Percentiles rank a stretch among this genome's conserved stretches.
Evolutionary conservation across 2,113 vertebrate genomes (phyloP).

Genomic region (Perca flavescens): DNA sequence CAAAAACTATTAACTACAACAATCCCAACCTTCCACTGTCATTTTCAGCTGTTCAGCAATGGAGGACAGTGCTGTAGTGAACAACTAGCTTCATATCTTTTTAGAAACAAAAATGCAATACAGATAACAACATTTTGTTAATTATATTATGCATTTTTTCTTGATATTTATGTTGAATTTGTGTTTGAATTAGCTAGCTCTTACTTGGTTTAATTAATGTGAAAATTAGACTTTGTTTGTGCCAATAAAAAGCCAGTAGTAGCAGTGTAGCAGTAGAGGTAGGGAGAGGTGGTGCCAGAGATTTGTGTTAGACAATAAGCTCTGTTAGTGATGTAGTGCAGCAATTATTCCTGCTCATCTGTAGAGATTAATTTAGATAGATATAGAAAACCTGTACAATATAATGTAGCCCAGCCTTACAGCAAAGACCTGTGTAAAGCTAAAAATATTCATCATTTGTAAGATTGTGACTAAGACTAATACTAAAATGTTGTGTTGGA

Average conservation of each 20-base stretch:
- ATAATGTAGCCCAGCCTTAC: neutral
- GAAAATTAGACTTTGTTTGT: neutral
- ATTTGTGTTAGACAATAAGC: slow-evolving; percentile 9
- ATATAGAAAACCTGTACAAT: neutral
- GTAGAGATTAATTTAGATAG: neutral
- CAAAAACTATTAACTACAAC: neutral
- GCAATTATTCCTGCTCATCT: neutral
- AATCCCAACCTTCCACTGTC: neutral
- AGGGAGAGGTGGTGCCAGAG: neutral
- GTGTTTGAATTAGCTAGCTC: neutral
- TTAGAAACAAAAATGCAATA: neutral
- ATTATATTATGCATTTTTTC: neutral
- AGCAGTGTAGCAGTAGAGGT: neutral
- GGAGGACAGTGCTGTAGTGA: neutral
- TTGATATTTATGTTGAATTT: neutral
- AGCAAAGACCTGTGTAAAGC: neutral
- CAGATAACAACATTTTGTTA: neutral
- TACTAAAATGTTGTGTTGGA: neutral
- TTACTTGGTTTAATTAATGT: neutral
- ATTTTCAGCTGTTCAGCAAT: too few relatives aligned
- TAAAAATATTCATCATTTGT: neutral
- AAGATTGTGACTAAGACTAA: neutral
- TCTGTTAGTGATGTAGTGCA: neutral
- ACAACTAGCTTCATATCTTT: neutral
- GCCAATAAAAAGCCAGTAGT: neutral